Evolutionary conservation across 2,888 invertebrate species (phyloP).

Genomic region (Heliconius erato): DNA sequence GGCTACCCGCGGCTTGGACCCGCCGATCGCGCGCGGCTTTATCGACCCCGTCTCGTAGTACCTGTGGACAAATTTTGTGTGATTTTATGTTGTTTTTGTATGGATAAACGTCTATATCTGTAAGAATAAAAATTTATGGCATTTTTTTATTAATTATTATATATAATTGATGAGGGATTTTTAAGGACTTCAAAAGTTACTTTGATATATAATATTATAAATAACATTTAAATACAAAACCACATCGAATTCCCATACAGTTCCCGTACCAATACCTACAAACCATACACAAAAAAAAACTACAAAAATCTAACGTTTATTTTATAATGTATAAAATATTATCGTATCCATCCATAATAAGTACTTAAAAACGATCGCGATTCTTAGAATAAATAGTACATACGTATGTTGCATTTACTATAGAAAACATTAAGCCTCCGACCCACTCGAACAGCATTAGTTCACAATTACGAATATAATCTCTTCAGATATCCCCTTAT

Average conservation of each 20-base stretch:
- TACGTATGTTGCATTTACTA: conserved; percentile 51
- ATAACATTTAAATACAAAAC: not conserved
- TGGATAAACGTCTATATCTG: too few relatives aligned
- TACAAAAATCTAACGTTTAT: not conserved
- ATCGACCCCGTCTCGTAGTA: conserved; percentile 99
- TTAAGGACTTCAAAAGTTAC: too few relatives aligned
- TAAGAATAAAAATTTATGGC: too few relatives aligned
- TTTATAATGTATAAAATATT: conserved; percentile 25
- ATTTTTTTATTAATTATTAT: too few relatives aligned
- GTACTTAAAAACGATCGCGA: conserved; percentile 42
- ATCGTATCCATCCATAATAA: conserved; percentile 24
- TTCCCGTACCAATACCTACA: not conserved
- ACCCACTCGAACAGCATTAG: conserved; percentile 73
- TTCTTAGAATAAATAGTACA: conserved; percentile 47
- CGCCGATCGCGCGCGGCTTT: conserved; percentile 98
- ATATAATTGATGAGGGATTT: too few relatives aligned
- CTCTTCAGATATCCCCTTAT: conserved; percentile 74
- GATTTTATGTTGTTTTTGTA: not conserved
- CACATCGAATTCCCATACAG: not conserved
- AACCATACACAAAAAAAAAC: not conserved
- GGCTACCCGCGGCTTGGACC: conserved; percentile 97
- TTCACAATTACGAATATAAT: conserved; percentile 80
- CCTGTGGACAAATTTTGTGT: conserved; percentile 86
- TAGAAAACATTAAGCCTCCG: conserved; percentile 55
- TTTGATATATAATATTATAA: too few relatives aligned